A percentile compares a stretch with the other conserved stretches of the same genome.
phyloP scores from a whole-genome alignment of 2,113 vertebrate genomes.

The Perca fluviatilis region DNA sequence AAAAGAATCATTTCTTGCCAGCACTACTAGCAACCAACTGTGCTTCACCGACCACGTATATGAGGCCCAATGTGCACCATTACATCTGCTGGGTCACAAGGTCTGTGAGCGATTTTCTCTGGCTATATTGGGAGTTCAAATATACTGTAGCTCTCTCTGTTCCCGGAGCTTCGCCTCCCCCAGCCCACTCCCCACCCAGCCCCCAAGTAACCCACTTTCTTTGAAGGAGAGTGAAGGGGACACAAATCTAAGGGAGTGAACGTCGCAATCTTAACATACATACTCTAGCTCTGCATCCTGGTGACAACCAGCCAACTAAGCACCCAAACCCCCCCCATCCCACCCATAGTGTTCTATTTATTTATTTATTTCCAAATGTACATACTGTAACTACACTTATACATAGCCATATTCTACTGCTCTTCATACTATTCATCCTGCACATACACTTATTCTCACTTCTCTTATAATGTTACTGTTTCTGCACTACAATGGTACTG shows the following conservation, averaged over 20 bases:
- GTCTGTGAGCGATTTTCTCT: constrained; percentile 25
- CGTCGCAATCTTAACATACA: not conserved
- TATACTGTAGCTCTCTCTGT: not conserved
- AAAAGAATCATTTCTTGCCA: not conserved
- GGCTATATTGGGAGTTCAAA: constrained; percentile 8
- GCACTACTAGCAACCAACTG: not conserved
- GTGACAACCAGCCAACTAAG: no score
- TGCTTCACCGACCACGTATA: constrained; percentile 21
- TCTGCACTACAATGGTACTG: no score
- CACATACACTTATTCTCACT: no score
- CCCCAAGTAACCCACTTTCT: constrained; percentile 39
- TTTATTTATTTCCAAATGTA: no score
- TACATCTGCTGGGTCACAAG: constrained; percentile 19
- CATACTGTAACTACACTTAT: no score
- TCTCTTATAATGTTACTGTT: no score
- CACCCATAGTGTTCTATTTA: no score
- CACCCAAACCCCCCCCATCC: no score
- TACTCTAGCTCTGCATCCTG: no score
- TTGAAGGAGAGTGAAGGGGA: constrained; percentile 40
- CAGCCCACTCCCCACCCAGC: constrained; percentile 11
- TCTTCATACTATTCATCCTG: no score
- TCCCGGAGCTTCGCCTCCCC: constrained; percentile 1
- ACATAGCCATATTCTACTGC: no score
- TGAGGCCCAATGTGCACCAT: not conserved
- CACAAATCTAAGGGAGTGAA: constrained; percentile 1